Percentiles rank a stretch among this genome's conserved stretches.
Conservation (phyloP, 2,113 vertebrate genomes). For the Pyrgilauda ruficollis region DNA sequence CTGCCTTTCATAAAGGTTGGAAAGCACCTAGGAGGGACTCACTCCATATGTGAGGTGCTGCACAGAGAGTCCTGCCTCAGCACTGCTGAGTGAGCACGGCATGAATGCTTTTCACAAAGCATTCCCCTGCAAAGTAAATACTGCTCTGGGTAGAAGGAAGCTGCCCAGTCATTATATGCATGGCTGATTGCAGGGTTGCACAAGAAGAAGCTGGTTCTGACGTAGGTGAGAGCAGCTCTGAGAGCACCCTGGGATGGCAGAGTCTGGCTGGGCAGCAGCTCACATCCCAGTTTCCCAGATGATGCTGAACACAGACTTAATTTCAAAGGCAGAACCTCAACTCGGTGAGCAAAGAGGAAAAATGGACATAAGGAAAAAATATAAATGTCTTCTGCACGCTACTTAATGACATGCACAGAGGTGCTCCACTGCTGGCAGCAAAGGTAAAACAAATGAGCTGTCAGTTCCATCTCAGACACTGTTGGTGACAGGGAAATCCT, state of each 20-base stretch:
- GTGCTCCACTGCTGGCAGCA: background rate
- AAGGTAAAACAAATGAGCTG: background rate
- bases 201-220: background rate
- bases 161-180: background rate
- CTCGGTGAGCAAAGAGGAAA: background rate
- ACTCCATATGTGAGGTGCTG: background rate
- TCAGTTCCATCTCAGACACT: background rate
- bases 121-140: background rate
- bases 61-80: background rate
- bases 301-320: background rate
- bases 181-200: background rate
- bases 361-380: background rate
- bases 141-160: background rate
- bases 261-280: background rate
- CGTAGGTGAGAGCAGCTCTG: fast-evolving
- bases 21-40: background rate
- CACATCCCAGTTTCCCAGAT: background rate
- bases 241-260: background rate
- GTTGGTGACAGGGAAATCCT: background rate
- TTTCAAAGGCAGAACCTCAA: background rate
- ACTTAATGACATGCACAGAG: background rate
- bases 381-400: background rate
- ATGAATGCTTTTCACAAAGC: background rate
- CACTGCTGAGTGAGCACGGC: background rate
- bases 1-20: background rate